Evolutionary conservation across 2,888 invertebrate species (phyloP).

Genomic region (Harpagoxenus sublaevis): DNA sequence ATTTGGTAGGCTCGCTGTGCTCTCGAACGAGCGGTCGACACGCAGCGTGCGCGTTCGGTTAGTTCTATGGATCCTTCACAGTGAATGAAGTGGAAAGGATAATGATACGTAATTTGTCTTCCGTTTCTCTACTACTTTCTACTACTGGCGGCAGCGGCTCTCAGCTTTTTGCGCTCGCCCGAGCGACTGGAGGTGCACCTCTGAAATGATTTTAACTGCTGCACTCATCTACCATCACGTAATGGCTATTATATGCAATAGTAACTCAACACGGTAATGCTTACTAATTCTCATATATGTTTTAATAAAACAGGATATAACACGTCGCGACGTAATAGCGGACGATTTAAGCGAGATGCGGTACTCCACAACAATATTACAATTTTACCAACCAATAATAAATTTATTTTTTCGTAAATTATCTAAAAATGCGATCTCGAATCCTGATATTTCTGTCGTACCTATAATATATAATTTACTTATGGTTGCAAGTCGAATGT

Average conservation of each 20-base stretch:
- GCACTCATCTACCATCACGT: conserved; percentile 14
- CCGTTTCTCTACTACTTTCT: conserved; percentile 56
- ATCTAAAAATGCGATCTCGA: background rate
- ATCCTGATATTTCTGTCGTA: background rate
- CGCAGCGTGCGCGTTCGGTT: conserved; percentile 38
- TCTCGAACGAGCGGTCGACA: conserved; percentile 33
- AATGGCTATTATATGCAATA: conserved; percentile 36
- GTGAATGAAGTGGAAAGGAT: conserved; percentile 56
- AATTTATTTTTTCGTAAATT: background rate
- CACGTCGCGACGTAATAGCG: background rate
- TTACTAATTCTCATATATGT: conserved; percentile 33
- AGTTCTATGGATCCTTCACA: conserved; percentile 47
- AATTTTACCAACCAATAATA: background rate
- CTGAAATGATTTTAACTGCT: conserved; percentile 39
- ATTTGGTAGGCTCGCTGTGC: conserved; percentile 22
- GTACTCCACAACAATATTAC: background rate
- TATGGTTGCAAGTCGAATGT: background rate
- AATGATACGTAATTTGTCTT: conserved; percentile 57
- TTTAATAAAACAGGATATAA: conserved; percentile 29
- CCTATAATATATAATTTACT: background rate
- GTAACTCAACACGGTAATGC: conserved; percentile 28
- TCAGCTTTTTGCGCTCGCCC: conserved; percentile 52
- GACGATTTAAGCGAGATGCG: background rate
- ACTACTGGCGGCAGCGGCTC: conserved; percentile 60
- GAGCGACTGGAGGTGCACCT: background rate